Conservation (phyloP, 2,888 invertebrate genomes). For the Aleiodes leptofemur region DNA sequence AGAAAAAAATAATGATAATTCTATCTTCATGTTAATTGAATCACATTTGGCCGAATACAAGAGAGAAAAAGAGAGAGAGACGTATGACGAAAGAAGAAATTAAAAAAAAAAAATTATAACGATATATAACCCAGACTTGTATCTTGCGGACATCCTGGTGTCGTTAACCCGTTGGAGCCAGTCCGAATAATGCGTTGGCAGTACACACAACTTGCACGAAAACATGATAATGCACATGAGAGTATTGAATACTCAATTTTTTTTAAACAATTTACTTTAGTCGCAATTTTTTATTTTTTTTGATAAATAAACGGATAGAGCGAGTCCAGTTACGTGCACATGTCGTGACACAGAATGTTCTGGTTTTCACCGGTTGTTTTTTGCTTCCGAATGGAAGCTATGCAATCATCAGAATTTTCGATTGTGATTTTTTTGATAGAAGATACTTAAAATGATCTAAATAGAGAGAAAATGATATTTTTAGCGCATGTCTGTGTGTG, state of each 20-base stretch:
- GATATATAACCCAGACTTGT: conserved; percentile 31
- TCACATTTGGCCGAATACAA: conserved; percentile 6
- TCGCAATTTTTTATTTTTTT: background rate
- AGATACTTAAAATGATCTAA: no score
- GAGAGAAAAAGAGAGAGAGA: background rate
- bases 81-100: background rate
- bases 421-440: no score
- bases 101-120: conserved; percentile 18
- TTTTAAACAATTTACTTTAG: background rate
- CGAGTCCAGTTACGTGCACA: conserved; percentile 17
- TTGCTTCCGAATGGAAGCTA: no score
- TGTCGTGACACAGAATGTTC: conserved; percentile 20
- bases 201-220: conserved; percentile 22
- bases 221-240: conserved; percentile 25
- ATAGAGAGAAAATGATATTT: no score
- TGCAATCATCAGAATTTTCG: no score
- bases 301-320: conserved; percentile 4
- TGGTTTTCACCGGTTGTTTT: conserved; percentile 9
- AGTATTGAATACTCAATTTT: background rate
- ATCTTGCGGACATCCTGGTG: conserved; percentile 45
- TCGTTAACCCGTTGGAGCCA: conserved; percentile 40
- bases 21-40: conserved; percentile 13
- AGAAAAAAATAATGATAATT: background rate
- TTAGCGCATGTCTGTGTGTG: no score
- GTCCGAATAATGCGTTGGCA: conserved; percentile 28